Evolutionary conservation across 2,888 invertebrate species (phyloP), one percentile per base, ranked within the genome.

Genomic region (Plebejus argus): DNA sequence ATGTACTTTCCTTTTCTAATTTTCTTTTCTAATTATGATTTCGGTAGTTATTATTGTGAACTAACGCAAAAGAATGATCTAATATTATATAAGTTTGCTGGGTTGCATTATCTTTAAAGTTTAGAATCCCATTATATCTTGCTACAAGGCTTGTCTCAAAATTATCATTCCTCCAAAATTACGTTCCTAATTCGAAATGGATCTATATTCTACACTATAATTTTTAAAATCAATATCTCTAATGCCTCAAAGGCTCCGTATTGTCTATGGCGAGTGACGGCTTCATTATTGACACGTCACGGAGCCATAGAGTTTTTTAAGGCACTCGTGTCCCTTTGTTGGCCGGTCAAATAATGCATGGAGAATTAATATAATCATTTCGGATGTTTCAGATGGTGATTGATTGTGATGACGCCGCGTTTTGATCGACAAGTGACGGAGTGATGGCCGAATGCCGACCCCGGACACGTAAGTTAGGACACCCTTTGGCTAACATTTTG

Each of bases 361-460:
- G 83, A 83, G 89, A 90, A 93, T 93, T 93, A 93, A 93, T 93
- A 91, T 92, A 91, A 90, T 91, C 90, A 92, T 91, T 90, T 89
- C 88, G 84, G 87, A 90, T 90, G 89, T 89, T 88, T 88, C 88
- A 89, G 91, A 90, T 89, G 90, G 91, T 93, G 93, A 93, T 93
- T 93, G 93, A 93, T 93, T 92, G 89, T 86, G 84, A 85, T 93
- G 93, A 93, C 87, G 85, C 81, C 81, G 92, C 92, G 81, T 28
- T 74, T 74, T 28, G 53, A 74, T 53, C 49, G 74, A 74, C 74
- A 53, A 49, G 74, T 74, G 74, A 74, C 28, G 74, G 74, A 49
- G 23, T 72, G 66, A 66, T 33, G 5, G 12, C 12, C 61, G 28
- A 23, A 66, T 66, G 23, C 18, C 28, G 15, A 33, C 66, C 23